These are phyloP conservation scores for Alligator mississippiensis DNA, from an alignment of 2,113 vertebrate species.

Conservation along the genomic window DNA sequence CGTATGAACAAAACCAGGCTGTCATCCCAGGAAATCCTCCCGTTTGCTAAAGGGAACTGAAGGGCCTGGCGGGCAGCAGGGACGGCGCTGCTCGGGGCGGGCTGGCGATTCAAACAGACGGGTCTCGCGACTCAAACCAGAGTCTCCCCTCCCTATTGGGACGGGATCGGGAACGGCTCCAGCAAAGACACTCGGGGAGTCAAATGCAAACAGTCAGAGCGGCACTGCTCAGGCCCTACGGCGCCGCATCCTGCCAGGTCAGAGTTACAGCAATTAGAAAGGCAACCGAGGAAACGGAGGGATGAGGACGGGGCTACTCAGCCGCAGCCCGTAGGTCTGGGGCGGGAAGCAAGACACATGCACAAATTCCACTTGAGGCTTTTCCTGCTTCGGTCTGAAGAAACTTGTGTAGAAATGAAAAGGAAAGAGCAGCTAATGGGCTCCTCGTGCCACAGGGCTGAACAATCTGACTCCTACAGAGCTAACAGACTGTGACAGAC, in stretches of 20 bases:
- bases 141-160: neutral
- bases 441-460: neutral
- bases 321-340: accelerated
- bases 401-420: neutral
- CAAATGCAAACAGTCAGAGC: neutral
- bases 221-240: neutral
- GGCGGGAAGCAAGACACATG: neutral
- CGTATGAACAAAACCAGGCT: neutral
- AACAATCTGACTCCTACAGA: neutral
- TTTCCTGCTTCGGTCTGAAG: neutral
- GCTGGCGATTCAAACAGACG: neutral
- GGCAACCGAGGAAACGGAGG: neutral
- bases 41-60: neutral
- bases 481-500: neutral
- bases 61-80: neutral
- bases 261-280: neutral
- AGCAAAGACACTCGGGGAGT: neutral
- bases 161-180: neutral
- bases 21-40: neutral
- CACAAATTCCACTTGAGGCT: neutral
- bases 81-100: neutral
- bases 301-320: neutral
- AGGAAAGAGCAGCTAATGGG: neutral
- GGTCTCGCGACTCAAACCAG: neutral
- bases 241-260: neutral